phyloP scores from a whole-genome alignment of 2,888 invertebrate species.

The Orthonevra nobilis region DNA sequence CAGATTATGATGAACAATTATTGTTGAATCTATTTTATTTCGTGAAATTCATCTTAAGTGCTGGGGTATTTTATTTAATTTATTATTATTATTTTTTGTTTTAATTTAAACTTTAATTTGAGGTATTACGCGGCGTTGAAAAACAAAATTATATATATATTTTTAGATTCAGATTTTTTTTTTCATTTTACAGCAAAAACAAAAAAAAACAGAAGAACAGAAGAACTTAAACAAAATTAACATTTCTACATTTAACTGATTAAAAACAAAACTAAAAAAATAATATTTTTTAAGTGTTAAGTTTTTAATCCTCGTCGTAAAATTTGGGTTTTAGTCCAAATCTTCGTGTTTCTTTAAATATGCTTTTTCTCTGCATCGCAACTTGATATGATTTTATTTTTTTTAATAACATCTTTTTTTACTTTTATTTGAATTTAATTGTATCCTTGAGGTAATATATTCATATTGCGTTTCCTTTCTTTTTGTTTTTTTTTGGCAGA shows the following conservation, averaged over 20 bases:
- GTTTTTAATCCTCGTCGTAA: too few relatives aligned
- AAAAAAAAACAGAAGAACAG: background rate
- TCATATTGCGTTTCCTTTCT: slow-evolving; percentile 7
- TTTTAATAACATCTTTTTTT: slow-evolving; percentile 30
- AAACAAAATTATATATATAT: slow-evolving; percentile 17
- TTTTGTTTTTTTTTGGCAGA: slow-evolving; percentile 65
- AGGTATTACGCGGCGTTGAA: slow-evolving; percentile 65
- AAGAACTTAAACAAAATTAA: slow-evolving; percentile 9
- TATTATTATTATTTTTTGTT: slow-evolving; percentile 7
- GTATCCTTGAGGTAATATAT: slow-evolving; percentile 60
- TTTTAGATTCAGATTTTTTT: background rate
- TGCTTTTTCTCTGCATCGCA: slow-evolving; percentile 36
- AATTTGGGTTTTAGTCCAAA: too few relatives aligned
- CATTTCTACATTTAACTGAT: too few relatives aligned
- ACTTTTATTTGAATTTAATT: slow-evolving; percentile 23
- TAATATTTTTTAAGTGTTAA: too few relatives aligned
- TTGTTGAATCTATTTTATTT: slow-evolving; percentile 39
- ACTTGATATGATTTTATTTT: slow-evolving; percentile 60
- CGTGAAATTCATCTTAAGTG: slow-evolving; percentile 44
- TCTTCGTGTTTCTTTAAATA: slow-evolving; percentile 18
- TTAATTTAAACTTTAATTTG: slow-evolving; percentile 37
- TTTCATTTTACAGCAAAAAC: background rate
- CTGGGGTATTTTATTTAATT: slow-evolving; percentile 3
- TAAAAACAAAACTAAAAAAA: too few relatives aligned
- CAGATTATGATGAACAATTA: slow-evolving; percentile 28